These are phyloP conservation scores for Hylomyscus alleni DNA, from an alignment of 2,797 vertebrate species.

Conservation along the genomic window DNA sequence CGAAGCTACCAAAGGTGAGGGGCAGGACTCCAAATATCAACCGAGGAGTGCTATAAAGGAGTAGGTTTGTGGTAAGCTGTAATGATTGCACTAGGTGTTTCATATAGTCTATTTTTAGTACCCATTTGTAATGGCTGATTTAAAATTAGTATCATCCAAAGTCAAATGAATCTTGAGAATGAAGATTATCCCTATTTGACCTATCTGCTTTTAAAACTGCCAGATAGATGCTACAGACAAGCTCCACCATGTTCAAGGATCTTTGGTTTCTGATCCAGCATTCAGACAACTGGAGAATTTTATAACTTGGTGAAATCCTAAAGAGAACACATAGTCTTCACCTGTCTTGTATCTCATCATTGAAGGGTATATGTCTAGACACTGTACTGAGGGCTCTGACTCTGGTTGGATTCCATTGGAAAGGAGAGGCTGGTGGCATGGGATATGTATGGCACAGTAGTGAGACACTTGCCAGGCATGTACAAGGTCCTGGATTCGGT, in stretches of 20 bases:
- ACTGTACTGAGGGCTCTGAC: not conserved
- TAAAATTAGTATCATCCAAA: conserved; percentile 63
- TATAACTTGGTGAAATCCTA: not conserved
- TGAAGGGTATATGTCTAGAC: not conserved
- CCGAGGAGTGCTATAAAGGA: not conserved
- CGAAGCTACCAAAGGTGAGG: not conserved
- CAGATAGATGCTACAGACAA: conserved; percentile 3
- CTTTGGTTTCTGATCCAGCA: conserved; percentile 40
- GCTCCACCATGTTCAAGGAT: not conserved
- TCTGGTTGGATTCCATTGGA: not conserved
- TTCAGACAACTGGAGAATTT: not conserved
- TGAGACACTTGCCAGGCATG: not conserved
- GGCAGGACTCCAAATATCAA: not conserved
- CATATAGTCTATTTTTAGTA: conserved; percentile 44
- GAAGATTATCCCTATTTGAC: conserved; percentile 52
- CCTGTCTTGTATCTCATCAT: not conserved
- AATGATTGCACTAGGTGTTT: conserved; percentile 41
- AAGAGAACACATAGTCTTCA: not conserved
- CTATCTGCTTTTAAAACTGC: conserved; percentile 41
- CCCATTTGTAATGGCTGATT: conserved; percentile 55
- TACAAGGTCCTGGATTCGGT: not conserved
- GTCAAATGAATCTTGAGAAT: conserved; percentile 58
- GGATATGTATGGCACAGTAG: not conserved
- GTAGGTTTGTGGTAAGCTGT: not conserved
- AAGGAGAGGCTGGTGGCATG: not conserved